phyloP scores from a whole-genome alignment of 2,797 vertebrate genomes.

The Rhabdomys pumilio region DNA sequence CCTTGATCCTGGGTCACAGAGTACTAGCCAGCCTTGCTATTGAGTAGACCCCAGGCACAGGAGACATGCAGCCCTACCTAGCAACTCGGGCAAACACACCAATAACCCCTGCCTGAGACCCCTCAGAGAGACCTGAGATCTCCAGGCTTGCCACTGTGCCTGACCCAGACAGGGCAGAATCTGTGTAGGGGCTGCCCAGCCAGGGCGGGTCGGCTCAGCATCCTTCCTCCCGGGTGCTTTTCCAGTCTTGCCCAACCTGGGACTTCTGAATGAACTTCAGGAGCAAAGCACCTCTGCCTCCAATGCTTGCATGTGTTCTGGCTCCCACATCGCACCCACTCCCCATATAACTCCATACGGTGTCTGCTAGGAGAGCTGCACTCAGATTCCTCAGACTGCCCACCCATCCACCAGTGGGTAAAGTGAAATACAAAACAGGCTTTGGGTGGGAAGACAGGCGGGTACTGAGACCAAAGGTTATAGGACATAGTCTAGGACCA shows the following conservation, averaged over 20 bases:
- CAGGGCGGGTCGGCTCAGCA: background rate
- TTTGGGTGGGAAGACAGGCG: background rate
- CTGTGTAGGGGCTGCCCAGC: background rate
- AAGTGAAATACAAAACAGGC: background rate
- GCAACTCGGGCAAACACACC: background rate
- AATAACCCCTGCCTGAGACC: background rate
- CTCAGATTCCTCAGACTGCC: background rate
- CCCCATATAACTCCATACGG: background rate
- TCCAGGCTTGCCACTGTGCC: background rate
- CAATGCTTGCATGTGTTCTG: too few relatives aligned
- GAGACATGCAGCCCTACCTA: background rate
- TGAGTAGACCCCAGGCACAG: background rate
- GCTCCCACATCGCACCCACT: too few relatives aligned
- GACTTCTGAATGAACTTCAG: constrained; percentile 62
- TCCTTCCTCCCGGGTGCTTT: constrained; percentile 57
- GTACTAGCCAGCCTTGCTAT: background rate
- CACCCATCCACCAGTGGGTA: background rate
- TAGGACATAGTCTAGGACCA: background rate
- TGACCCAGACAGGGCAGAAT: background rate
- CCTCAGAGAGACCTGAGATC: background rate
- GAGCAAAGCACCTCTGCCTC: background rate
- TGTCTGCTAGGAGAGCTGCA: background rate
- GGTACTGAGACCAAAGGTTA: background rate
- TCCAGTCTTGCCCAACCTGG: constrained; percentile 86
- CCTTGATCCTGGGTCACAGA: background rate